Base-by-base conservation (phyloP, 2,888 invertebrate species). In the Seira sanloemensis region DNA sequence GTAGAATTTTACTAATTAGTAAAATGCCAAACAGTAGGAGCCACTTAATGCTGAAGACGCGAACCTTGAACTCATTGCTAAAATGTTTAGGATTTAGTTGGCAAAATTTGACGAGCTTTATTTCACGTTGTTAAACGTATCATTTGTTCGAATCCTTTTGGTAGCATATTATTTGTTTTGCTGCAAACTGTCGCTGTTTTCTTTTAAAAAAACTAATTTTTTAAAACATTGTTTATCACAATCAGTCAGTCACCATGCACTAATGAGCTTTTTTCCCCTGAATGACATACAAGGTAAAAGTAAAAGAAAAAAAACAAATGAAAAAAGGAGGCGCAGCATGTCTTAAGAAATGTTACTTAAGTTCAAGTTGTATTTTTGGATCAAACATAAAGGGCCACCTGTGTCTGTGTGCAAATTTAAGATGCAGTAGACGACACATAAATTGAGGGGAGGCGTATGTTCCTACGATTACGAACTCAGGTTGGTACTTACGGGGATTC, bases 1-100 rank as follows among this genome's bases (percentile, higher is more conserved):
- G 75, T 80, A 80, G 75, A 80, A 58, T 54, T 75, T 62, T 74
- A 67, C 69, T 80, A 80, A 80, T 80, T 80, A 80, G 75, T 66
- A 74, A 23, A 75, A 27, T 80, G 58, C 80, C 80, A 80, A n/a
- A 68, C 62, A 50, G 16, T 37, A 50, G 50, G n/a, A n/a, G n/a
- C n/a, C n/a, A n/a, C n/a, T n/a, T n/a, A n/a, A n/a, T n/a, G n/a
- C n/a, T n/a, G n/a, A n/a, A n/a, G n/a, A n/a, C n/a, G n/a, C n/a
- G n/a, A n/a, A n/a, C n/a, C n/a, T n/a, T n/a, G 58, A 19, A n/a
- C n/a, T 58, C 16, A 18, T 62, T 62, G 62, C 19, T 19, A 19
- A 23, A 2, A 2, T 1, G 62, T 23, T 62, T 62, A 21, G 21
- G 18, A 62, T 62, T 62, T 62, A 21, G 62, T 21, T 62, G 62